A percentile compares a stretch with the other conserved stretches of the same genome.
Evolutionary conservation across 2,888 invertebrate genomes (phyloP).

Genomic region (Empis livida): DNA sequence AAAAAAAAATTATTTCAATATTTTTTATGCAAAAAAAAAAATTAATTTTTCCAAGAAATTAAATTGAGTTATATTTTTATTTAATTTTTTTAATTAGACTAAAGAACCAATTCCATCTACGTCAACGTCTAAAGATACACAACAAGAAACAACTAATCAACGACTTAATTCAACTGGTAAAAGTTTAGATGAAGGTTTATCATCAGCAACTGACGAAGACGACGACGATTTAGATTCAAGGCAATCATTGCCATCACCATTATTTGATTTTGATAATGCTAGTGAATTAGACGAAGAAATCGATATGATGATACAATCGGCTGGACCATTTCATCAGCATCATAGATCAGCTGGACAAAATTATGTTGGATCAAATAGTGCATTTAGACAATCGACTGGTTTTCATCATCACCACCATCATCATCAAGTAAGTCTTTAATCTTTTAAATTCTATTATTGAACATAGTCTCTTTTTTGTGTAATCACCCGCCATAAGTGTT

Average conservation of each 20-base stretch:
- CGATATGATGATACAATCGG: conserved; percentile 34
- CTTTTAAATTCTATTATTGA: no score
- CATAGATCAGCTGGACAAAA: conserved; percentile 9
- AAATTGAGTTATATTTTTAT: background rate
- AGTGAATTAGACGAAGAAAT: conserved; percentile 31
- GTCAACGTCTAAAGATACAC: no score
- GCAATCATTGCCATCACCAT: conserved; percentile 25
- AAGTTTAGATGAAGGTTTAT: no score
- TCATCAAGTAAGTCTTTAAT: conserved; percentile 12
- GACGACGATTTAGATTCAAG: background rate
- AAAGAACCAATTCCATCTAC: background rate
- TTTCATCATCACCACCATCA: conserved; percentile 8
- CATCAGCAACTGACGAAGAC: background rate
- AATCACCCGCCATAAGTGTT: no score
- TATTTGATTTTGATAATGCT: conserved; percentile 35
- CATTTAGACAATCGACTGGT: conserved; percentile 15
- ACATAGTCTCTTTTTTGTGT: no score
- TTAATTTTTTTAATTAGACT: background rate
- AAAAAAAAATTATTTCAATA: background rate
- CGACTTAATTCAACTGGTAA: no score
- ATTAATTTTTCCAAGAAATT: background rate
- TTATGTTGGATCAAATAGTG: conserved; percentile 15
- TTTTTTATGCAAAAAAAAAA: background rate
- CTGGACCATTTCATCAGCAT: conserved; percentile 28
- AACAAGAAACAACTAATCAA: no score